phyloP scores from a whole-genome alignment of 1,140 invertebrate species.

The Drosophila micromelanica region DNA sequence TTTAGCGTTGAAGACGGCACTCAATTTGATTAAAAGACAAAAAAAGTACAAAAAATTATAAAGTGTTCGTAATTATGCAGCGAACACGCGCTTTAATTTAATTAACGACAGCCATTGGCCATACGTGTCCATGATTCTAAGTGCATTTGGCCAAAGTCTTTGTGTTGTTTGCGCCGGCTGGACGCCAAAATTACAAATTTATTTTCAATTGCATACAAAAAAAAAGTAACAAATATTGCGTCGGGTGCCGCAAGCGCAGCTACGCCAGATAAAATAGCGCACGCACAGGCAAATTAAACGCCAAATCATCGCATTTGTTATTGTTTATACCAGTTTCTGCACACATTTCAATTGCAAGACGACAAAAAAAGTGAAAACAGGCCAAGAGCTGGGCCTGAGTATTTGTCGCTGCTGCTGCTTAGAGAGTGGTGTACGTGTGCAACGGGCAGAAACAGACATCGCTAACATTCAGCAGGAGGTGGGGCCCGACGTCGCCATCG shows the following conservation, averaged over 20 bases:
- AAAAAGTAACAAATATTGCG: conserved; percentile 54
- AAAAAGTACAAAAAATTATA: conserved; percentile 48
- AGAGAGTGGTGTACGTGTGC: conserved; percentile 40
- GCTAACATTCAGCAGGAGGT: conserved; percentile 32
- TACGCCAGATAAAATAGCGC: conserved; percentile 25
- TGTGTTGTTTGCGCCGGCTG: conserved; percentile 71
- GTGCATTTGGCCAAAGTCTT: conserved; percentile 21
- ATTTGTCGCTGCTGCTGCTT: conserved; percentile 15
- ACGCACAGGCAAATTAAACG: conserved; percentile 9
- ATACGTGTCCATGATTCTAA: conserved; percentile 10
- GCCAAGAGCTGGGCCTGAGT: conserved; percentile 31
- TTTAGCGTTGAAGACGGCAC: conserved; percentile 73
- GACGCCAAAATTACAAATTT: conserved; percentile 57
- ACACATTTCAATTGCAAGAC: conserved; percentile 29
- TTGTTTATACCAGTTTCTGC: conserved; percentile 29
- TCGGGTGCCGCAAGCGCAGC: conserved; percentile 31
- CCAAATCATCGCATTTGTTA: conserved; percentile 35
- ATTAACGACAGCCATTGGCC: conserved; percentile 2
- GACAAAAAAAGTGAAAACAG: conserved; percentile 48
- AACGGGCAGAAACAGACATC: conserved; percentile 28
- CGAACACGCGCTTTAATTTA: conserved; percentile 21
- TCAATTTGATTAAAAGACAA: conserved; percentile 58
- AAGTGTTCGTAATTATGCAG: conserved; percentile 49
- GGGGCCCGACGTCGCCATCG: conserved; percentile 35
- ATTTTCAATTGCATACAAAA: conserved; percentile 48